These are phyloP conservation scores for Drosophila lutescens DNA, from an alignment of 2,888 invertebrate genomes.

Conservation along the genomic window DNA sequence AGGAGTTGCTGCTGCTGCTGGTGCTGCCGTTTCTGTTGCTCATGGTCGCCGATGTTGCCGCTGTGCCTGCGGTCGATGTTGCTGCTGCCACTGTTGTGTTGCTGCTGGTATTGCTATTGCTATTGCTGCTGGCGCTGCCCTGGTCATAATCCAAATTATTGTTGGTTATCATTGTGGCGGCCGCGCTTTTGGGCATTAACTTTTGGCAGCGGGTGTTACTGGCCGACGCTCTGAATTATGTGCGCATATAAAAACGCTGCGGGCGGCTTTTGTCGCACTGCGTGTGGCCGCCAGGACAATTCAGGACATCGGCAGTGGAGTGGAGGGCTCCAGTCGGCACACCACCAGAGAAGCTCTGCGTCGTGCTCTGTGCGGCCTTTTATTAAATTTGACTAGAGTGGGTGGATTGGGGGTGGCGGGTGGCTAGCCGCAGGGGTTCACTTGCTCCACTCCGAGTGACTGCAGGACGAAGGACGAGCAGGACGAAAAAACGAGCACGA, in stretches of 20 bases:
- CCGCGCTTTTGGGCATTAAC: constrained; percentile 72
- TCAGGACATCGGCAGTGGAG: constrained; percentile 24
- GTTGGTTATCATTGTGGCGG: constrained; percentile 82
- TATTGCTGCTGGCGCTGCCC: constrained; percentile 51
- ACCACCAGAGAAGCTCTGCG: constrained; percentile 18
- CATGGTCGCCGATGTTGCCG: constrained; percentile 27
- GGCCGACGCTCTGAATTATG: constrained; percentile 66
- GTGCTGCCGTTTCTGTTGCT: constrained; percentile 52
- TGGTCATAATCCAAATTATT: constrained; percentile 83
- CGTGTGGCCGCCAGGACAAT: constrained; percentile 58
- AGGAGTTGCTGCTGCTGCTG: constrained; percentile 70
- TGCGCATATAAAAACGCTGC: constrained; percentile 78
- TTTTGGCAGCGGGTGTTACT: constrained; percentile 70
- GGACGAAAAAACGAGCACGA: constrained; percentile 31
- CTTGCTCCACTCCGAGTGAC: constrained; percentile 61
- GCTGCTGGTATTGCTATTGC: background rate
- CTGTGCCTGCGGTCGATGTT: constrained; percentile 19
- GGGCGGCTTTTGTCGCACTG: constrained; percentile 75
- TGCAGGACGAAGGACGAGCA: constrained; percentile 50
- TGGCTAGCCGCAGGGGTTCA: constrained; percentile 70
- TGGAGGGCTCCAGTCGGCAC: background rate
- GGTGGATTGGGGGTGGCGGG: constrained; percentile 9
- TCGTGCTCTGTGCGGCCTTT: constrained; percentile 37
- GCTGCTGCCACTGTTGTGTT: constrained; percentile 23
- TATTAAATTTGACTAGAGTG: constrained; percentile 65